These are phyloP conservation scores for Seira musarum DNA, from an alignment of 2,888 invertebrate genomes.

Conservation along the genomic window DNA sequence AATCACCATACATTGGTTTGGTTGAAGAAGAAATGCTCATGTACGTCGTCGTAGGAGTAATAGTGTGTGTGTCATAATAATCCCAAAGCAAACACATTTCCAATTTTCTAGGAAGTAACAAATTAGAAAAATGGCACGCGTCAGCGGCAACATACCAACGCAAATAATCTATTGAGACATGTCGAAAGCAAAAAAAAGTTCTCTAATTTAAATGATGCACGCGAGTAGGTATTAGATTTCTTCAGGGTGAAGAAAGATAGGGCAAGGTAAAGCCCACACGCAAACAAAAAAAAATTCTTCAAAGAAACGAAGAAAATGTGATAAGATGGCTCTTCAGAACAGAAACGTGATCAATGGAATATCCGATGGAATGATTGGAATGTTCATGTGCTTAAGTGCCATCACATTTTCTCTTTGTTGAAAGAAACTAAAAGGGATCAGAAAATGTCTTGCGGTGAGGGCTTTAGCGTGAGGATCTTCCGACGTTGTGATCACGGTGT, in stretches of 20 bases:
- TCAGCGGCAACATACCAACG: neutral
- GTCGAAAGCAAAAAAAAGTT: neutral
- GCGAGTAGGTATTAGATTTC: slow-evolving; percentile 10
- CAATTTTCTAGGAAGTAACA: neutral
- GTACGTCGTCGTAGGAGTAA: too few species aligned
- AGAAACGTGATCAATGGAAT: slow-evolving; percentile 6
- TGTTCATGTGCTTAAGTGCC: neutral
- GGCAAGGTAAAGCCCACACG: neutral
- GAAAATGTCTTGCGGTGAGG: too few species aligned
- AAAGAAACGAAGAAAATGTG: neutral
- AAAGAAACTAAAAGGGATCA: too few species aligned
- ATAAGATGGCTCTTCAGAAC: neutral
- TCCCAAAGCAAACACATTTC: neutral
- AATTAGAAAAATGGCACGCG: slow-evolving; percentile 1
- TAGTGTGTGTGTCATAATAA: neutral
- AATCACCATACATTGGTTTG: too few species aligned
- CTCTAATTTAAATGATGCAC: neutral
- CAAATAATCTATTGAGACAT: neutral
- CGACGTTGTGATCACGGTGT: neutral
- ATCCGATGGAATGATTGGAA: slow-evolving; percentile 8
- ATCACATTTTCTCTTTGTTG: too few species aligned
- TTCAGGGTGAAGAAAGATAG: neutral
- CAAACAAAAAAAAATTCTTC: too few species aligned
- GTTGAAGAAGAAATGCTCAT: too few species aligned
- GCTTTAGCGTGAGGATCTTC: too few species aligned